Conservation (phyloP, 1,140 invertebrate genomes). For the Neodiprion pinetum region DNA sequence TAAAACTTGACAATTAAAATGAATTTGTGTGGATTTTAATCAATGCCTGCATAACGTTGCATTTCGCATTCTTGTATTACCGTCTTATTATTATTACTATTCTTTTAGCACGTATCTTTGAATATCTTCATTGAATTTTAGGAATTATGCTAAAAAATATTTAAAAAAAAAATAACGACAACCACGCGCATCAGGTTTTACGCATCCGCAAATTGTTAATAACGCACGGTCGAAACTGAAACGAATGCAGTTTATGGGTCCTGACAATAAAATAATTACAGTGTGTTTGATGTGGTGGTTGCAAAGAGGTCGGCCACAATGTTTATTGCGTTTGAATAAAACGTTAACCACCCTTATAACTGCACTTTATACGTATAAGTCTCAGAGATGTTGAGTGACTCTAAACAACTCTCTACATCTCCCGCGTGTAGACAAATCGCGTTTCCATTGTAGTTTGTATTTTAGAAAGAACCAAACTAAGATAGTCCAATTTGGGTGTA, state of each 20-base stretch:
- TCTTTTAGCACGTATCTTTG: too few species aligned
- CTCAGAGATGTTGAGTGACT: too few species aligned
- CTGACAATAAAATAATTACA: neutral
- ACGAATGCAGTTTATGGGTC: neutral
- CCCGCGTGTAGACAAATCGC: neutral
- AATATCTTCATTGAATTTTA: too few species aligned
- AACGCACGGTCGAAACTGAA: too few species aligned
- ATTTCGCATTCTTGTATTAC: too few species aligned
- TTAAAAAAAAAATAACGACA: too few species aligned
- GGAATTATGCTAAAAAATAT: too few species aligned
- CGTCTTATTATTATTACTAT: too few species aligned
- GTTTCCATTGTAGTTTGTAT: neutral
- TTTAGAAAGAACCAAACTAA: neutral
- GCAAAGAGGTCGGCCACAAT: neutral
- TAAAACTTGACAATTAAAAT: neutral
- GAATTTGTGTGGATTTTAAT: neutral
- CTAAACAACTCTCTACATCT: neutral
- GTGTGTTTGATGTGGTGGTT: neutral
- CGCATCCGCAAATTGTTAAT: too few species aligned
- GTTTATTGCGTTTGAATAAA: neutral
- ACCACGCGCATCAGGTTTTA: too few species aligned
- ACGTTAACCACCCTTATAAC: neutral
- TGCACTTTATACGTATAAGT: too few species aligned
- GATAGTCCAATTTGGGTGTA: neutral
- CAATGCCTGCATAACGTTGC: neutral